Base-by-base conservation (phyloP, 2,797 vertebrate species). In the Yasuhikotakia modesta region DNA sequence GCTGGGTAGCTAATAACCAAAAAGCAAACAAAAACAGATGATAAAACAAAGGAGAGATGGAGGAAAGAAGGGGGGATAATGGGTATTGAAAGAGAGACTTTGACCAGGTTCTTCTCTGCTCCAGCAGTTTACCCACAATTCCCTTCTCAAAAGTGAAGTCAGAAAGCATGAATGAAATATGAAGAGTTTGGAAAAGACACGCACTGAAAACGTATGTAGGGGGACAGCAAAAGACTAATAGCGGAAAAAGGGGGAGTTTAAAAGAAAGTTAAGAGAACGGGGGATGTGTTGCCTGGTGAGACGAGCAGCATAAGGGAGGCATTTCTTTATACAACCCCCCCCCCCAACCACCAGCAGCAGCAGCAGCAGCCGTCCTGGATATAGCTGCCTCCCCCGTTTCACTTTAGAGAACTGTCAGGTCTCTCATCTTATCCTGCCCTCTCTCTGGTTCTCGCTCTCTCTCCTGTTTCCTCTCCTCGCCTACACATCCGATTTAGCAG, bases 31-130 rank as follows among this genome's bases (percentile, higher is more conserved):
- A 87, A 83, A 91, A 92, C 91, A 92, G 92, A 93, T 92, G 92
- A 93, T 86, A 89, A 87, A 93, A 93, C 92, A 93, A 93, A 93
- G 91, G 89, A 87, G 85, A 14, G 52, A 74, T n/a, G n/a, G n/a
- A n/a, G n/a, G n/a, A 27, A 43, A 57, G 16, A 68, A 53, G 73
- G 81, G 74, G 81, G 72, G 72, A 77, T 68, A 65, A 73, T 77
- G 46, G 60, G 63, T 71, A 63, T 53, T 72, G 57, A 76, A 81
- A 81, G 57, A 80, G 61, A 89, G 86, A 89, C 87, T 91, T 90
- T 87, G 87, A 86, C 85, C 84, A 71, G 63, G 79, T 82, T 90
- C 78, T 87, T 87, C 88, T 88, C 74, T 48, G 70, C 81, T 82
- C 70, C 72, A 76, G 68, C 82, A 84, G 80, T 81, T 84, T 65